Conservation (phyloP, 2,797 vertebrate genomes). For the Sternarchorhynchus goeldii region DNA sequence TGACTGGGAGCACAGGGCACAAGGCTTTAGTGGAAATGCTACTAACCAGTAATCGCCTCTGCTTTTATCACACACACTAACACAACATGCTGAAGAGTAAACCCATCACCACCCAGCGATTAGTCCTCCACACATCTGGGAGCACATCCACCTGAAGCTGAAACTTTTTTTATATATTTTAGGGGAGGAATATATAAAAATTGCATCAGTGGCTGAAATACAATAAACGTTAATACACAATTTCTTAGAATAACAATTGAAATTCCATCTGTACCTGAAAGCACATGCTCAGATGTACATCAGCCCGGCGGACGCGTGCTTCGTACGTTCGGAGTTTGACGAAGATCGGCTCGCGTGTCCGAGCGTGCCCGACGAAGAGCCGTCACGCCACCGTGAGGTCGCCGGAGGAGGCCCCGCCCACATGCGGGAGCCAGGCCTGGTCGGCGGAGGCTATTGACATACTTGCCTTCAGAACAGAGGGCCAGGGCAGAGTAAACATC, state of each 20-base stretch:
- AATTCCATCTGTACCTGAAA: neutral
- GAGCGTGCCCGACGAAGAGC: neutral
- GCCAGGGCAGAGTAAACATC: conserved; percentile 76
- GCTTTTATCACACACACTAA: conserved; percentile 19
- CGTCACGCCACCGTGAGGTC: conserved; percentile 43
- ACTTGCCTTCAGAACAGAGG: conserved; percentile 74
- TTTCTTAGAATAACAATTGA: neutral
- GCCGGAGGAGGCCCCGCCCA: conserved; percentile 38
- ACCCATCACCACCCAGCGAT: neutral
- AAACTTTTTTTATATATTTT: too few relatives aligned
- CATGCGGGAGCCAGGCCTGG: conserved; percentile 26
- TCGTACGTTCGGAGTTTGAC: conserved; percentile 3
- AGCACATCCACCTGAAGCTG: too few relatives aligned
- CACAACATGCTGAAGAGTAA: conserved; percentile 8
- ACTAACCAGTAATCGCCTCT: conserved; percentile 40
- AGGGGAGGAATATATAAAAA: too few relatives aligned
- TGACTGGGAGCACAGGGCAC: conserved; percentile 40
- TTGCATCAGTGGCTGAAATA: too few relatives aligned
- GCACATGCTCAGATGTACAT: neutral
- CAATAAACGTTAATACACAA: neutral
- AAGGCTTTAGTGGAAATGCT: conserved; percentile 31
- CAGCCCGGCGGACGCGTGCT: neutral
- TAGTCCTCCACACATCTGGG: neutral
- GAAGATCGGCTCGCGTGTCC: conserved; percentile 23
- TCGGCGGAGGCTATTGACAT: conserved; percentile 70